A percentile compares a stretch with the other conserved stretches of the same genome.
These are phyloP conservation scores for Flexamia atlantica DNA, from an alignment of 2,888 invertebrate genomes.

Conservation along the genomic window DNA sequence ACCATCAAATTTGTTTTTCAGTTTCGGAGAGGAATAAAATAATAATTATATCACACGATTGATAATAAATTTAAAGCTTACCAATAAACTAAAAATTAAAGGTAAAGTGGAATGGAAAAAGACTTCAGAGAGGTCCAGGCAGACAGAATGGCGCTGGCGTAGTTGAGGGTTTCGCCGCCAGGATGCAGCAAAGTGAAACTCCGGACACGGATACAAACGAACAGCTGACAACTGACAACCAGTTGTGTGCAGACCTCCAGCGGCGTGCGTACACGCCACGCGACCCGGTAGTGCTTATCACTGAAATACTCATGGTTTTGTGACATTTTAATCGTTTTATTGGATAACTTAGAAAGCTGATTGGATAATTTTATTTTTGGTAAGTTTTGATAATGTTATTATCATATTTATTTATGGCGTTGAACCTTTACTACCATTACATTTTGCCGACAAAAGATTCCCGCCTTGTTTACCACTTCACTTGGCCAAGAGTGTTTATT, in stretches of 20 bases:
- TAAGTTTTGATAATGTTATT: neutral
- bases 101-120: neutral
- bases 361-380: slow-evolving; percentile 1
- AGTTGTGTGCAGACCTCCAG: slow-evolving; percentile 21
- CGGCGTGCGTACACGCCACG: neutral
- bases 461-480: too few species aligned
- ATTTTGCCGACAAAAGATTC: neutral
- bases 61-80: too few species aligned
- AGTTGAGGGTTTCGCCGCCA: slow-evolving; percentile 20
- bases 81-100: too few species aligned
- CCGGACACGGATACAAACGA: neutral
- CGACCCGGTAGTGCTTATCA: neutral
- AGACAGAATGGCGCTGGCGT: slow-evolving; percentile 5
- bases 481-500: too few species aligned
- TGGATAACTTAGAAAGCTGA: neutral
- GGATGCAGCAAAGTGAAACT: neutral
- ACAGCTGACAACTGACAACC: slow-evolving; percentile 25
- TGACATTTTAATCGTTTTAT: neutral
- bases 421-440: neutral
- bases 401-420: too few species aligned
- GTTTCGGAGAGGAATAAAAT: too few species aligned
- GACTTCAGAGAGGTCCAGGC: neutral
- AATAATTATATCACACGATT: too few species aligned
- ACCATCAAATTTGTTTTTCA: too few species aligned
- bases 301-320: slow-evolving; percentile 1